These are phyloP conservation scores for Latrodectus geometricus DNA, from an alignment of 1,140 invertebrate species.

Conservation along the genomic window DNA sequence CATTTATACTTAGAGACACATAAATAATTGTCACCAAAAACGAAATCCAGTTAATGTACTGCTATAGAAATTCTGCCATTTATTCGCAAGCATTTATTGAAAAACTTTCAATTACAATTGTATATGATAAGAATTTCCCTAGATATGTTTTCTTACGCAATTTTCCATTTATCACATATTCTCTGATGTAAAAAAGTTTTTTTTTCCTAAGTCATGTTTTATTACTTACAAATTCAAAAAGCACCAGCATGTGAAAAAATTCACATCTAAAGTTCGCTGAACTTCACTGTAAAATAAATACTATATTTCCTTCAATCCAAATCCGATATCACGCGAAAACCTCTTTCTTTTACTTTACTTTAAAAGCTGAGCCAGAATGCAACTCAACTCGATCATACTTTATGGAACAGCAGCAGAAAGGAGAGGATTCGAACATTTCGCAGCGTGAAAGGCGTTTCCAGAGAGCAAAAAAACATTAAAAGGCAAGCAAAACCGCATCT, in stretches of 20 bases:
- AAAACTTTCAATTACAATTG: no score
- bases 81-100: no score
- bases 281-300: neutral
- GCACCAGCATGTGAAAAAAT: neutral
- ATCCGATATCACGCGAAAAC: neutral
- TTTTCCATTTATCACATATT: no score
- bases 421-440: neutral
- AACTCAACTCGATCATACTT: neutral
- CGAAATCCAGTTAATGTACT: no score
- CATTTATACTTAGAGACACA: no score
- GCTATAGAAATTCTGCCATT: no score
- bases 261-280: neutral
- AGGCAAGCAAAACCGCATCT: neutral
- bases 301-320: neutral
- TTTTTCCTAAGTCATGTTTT: no score
- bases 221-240: neutral
- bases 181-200: no score
- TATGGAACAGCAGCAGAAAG: neutral
- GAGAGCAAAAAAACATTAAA: conserved; percentile 19
- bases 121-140: no score
- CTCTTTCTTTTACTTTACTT: neutral
- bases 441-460: conserved; percentile 36
- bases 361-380: neutral
- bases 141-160: no score
- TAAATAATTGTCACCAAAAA: no score